These are phyloP conservation scores for Saccostrea glomerata DNA, from an alignment of 1,140 invertebrate genomes.

Conservation along the genomic window DNA sequence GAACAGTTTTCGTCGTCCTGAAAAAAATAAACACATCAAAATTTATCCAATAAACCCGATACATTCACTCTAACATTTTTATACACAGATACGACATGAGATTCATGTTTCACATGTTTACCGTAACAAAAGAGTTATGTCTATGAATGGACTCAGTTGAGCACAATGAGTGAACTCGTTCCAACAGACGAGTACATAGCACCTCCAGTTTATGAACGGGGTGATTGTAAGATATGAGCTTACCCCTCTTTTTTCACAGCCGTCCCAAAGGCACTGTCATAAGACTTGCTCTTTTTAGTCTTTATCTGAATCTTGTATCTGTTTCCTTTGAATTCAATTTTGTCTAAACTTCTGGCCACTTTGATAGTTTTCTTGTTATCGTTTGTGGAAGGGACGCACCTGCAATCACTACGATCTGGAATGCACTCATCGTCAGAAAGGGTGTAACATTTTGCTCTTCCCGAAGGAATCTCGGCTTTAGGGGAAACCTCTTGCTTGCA, in stretches of 20 bases:
- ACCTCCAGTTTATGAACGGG: neutral
- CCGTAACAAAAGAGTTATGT: neutral
- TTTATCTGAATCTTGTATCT: constrained; percentile 35
- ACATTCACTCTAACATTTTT: neutral
- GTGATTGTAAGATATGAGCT: neutral
- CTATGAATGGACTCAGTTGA: neutral
- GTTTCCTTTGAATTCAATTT: constrained; percentile 38
- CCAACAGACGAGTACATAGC: neutral
- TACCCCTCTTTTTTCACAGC: constrained; percentile 27
- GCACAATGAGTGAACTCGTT: constrained; percentile 10
- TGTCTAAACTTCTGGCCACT: constrained; percentile 29
- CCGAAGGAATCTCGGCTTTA: neutral
- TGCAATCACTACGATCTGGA: neutral
- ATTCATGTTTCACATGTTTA: neutral
- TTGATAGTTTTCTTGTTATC: constrained; percentile 15
- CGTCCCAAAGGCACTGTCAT: constrained; percentile 20
- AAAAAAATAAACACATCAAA: neutral
- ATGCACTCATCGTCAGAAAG: constrained; percentile 7
- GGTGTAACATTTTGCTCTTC: constrained; percentile 24
- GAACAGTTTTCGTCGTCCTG: constrained; percentile 23
- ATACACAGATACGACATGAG: neutral
- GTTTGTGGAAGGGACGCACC: neutral
- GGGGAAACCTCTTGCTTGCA: neutral
- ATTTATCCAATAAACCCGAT: neutral
- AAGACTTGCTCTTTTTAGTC: constrained; percentile 37